A percentile compares a stretch with the other conserved stretches of the same genome.
Evolutionary conservation across 1,140 invertebrate genomes (phyloP).

Genomic region (Macrotrachela quadricornifera): DNA sequence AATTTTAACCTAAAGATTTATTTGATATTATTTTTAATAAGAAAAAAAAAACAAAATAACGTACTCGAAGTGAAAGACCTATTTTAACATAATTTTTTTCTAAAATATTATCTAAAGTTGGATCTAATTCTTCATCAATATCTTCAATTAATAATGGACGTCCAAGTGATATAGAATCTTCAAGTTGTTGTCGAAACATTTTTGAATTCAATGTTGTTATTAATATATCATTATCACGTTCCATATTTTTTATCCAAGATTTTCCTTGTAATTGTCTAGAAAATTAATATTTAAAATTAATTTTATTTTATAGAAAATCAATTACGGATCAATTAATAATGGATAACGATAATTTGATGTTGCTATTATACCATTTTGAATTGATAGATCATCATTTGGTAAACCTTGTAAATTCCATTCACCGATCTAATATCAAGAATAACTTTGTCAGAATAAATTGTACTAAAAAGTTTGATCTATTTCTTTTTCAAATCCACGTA

Average conservation of each 20-base stretch:
- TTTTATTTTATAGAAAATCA: no score
- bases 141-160: constrained; percentile 30
- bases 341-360: constrained; percentile 27
- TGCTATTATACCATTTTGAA: constrained; percentile 29
- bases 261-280: constrained; percentile 25
- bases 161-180: constrained; percentile 31
- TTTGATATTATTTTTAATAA: no score
- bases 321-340: constrained; percentile 28
- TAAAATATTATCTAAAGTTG: constrained; percentile 24
- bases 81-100: constrained; percentile 26
- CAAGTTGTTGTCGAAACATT: constrained; percentile 22
- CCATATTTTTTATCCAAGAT: constrained; percentile 32
- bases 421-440: constrained; percentile 12
- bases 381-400: constrained; percentile 30
- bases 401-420: constrained; percentile 31
- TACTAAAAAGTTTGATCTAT: no score
- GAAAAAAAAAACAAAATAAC: no score
- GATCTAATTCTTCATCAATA: constrained; percentile 28
- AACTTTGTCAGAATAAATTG: no score
- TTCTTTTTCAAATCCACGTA: no score
- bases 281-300: no score
- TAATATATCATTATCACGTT: constrained; percentile 26
- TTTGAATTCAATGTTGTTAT: constrained; percentile 24
- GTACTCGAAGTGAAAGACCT: constrained; percentile 8
- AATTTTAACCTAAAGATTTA: constrained; percentile 19